Conservation (phyloP, 1,140 invertebrate species). For the Oryctes rhinoceros region DNA sequence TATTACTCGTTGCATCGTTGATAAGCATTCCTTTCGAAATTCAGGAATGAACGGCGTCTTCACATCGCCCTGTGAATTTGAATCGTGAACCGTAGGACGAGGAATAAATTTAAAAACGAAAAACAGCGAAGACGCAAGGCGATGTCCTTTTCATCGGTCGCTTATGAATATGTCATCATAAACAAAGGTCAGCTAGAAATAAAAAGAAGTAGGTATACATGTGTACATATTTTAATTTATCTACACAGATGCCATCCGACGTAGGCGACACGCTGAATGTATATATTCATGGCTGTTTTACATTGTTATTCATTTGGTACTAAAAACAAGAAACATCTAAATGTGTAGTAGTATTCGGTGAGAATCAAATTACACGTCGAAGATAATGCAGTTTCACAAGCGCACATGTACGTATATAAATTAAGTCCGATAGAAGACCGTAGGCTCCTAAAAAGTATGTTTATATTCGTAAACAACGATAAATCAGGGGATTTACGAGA, state of each 20-base stretch:
- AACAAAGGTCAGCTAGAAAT: constrained; percentile 25
- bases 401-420: not conserved
- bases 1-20: too few relatives aligned
- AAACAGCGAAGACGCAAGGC: not conserved
- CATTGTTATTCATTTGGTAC: constrained; percentile 37
- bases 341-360: constrained; percentile 15
- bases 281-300: constrained; percentile 13
- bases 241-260: constrained; percentile 4
- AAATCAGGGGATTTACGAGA: constrained; percentile 30
- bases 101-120: not conserved
- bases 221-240: constrained; percentile 25
- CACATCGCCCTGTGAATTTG: too few relatives aligned
- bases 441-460: constrained; percentile 6
- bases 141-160: not conserved
- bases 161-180: constrained; percentile 29
- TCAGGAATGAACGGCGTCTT: too few relatives aligned
- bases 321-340: constrained; percentile 37
- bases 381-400: constrained; percentile 33
- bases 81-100: too few relatives aligned
- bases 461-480: constrained; percentile 15
- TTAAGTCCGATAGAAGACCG: not conserved
- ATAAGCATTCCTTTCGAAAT: too few relatives aligned
- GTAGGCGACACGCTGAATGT: constrained; percentile 24
- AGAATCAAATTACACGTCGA: constrained; percentile 20
- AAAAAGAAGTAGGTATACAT: constrained; percentile 13